Conservation (phyloP, 2,797 vertebrate genomes). For the Sebastes hubbsi region DNA sequence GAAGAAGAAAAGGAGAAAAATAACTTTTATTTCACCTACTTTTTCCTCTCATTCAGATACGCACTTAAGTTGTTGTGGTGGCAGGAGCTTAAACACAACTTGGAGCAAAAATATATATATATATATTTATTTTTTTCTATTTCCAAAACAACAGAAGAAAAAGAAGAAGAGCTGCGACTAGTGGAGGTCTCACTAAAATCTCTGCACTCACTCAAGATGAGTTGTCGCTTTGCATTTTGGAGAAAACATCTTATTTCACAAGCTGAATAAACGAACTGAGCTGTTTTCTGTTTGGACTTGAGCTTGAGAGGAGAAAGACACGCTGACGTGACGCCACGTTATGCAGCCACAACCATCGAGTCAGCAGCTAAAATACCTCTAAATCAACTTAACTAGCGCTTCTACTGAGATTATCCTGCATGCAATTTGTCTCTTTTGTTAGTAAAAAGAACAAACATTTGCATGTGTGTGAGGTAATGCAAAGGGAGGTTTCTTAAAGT, state of each 20-base stretch:
- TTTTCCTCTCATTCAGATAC: not conserved
- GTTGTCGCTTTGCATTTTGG: not conserved
- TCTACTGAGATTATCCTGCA: not conserved
- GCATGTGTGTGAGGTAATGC: not conserved
- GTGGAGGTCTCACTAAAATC: constrained; percentile 48
- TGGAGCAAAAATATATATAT: constrained; percentile 1
- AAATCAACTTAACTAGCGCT: constrained; percentile 21
- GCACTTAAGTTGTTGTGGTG: not conserved
- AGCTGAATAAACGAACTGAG: not conserved
- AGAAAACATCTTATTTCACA: not conserved
- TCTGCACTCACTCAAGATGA: constrained; percentile 42
- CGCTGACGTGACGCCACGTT: constrained; percentile 62
- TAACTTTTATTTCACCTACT: not conserved
- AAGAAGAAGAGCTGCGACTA: constrained; percentile 8
- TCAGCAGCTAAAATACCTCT: constrained; percentile 36
- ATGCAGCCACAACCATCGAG: constrained; percentile 52
- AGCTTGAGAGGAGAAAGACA: constrained; percentile 12
- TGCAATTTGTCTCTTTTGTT: not conserved
- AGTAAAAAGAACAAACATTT: not conserved
- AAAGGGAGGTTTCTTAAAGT: not conserved
- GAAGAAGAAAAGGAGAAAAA: not conserved
- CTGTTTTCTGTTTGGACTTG: constrained; percentile 21
- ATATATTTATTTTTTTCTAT: not conserved
- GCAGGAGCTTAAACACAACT: constrained; percentile 9
- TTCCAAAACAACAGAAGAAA: constrained; percentile 12